Percentiles rank a stretch among this genome's conserved stretches.
phyloP scores from a whole-genome alignment of 35 echinoderm and acorn worm species.

The Anneissia japonica region DNA sequence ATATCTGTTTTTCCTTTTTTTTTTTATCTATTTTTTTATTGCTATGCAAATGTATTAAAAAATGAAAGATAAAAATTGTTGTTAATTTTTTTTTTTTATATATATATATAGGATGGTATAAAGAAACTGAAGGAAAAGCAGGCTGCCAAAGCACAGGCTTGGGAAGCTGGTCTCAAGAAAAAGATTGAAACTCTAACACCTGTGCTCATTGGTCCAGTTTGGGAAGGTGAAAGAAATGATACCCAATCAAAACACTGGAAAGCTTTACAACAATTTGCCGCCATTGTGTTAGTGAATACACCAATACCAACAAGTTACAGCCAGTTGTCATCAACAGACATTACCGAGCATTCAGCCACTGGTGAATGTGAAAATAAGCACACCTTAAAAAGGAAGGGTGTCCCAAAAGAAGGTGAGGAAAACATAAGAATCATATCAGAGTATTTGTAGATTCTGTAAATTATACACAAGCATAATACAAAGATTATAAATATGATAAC shows the following conservation, averaged over 20 bases:
- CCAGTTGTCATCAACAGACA: conserved; percentile 5
- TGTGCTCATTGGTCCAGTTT: conserved; percentile 59
- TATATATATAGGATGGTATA: conserved; percentile 36
- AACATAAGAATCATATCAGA: background rate
- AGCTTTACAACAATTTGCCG: conserved; percentile 45
- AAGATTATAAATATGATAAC: background rate
- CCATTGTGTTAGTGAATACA: conserved; percentile 37
- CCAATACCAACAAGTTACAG: conserved; percentile 56
- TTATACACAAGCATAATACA: background rate
- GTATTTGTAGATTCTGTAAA: background rate
- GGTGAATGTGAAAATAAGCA: background rate
- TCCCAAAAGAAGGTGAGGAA: conserved; percentile 3
- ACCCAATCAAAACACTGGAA: conserved; percentile 10
- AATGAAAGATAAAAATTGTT: background rate
- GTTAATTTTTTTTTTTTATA: background rate
- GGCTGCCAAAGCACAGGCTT: conserved; percentile 80
- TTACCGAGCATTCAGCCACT: background rate
- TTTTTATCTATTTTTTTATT: no score
- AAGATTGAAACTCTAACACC: conserved; percentile 60
- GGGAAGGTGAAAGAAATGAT: conserved; percentile 10
- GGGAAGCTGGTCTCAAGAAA: conserved; percentile 79
- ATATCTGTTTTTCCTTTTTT: no score
- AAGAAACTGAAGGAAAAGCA: conserved; percentile 53
- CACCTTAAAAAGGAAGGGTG: background rate
- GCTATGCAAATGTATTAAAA: no score